These are phyloP conservation scores for Macrotus californicus DNA, from an alignment of 2,113 vertebrate genomes.

Conservation along the genomic window DNA sequence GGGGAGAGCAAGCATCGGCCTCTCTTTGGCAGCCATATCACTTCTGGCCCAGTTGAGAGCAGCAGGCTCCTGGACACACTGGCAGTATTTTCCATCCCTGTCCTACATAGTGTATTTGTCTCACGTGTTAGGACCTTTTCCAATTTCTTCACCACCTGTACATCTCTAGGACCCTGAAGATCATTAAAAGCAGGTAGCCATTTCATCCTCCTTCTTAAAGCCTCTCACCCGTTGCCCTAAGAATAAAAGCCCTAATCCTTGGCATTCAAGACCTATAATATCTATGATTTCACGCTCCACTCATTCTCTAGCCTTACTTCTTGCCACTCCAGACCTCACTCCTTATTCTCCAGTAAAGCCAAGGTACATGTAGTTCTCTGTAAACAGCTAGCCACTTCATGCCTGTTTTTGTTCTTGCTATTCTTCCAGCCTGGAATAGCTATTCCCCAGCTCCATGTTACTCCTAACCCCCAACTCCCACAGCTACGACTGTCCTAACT, in stretches of 20 bases:
- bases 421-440: background rate
- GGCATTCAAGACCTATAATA: background rate
- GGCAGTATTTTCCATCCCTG: constrained; percentile 19
- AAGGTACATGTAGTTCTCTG: background rate
- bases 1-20: background rate
- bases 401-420: background rate
- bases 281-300: background rate
- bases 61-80: background rate
- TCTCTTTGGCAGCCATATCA: background rate
- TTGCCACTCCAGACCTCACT: background rate
- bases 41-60: background rate
- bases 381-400: background rate
- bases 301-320: background rate
- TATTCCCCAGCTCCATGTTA: background rate
- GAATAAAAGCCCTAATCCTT: background rate
- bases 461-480: background rate
- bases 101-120: background rate
- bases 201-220: background rate
- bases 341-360: background rate
- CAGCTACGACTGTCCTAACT: background rate
- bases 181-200: background rate
- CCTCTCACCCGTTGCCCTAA: background rate
- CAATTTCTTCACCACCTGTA: background rate
- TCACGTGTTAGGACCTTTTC: background rate
- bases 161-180: background rate